phyloP scores from a whole-genome alignment of 2,797 vertebrate species.

The Pyrocephalus nanus region DNA sequence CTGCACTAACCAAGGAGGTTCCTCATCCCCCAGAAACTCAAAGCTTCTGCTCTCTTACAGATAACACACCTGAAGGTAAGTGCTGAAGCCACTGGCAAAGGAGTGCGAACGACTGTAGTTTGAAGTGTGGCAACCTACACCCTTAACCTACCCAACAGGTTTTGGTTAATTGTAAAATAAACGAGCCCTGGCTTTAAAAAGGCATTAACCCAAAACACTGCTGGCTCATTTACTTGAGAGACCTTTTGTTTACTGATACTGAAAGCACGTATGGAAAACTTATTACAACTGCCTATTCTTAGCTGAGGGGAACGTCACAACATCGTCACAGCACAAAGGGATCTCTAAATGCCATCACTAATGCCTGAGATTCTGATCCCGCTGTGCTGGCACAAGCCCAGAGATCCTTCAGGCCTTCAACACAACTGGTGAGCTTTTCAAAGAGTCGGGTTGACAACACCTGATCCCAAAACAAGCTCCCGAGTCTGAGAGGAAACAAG shows the following conservation, averaged over 20 bases:
- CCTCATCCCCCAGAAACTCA: background rate
- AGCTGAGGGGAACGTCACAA: slow-evolving; percentile 34
- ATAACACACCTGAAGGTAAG: background rate
- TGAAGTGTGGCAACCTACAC: background rate
- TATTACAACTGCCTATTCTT: slow-evolving; percentile 48
- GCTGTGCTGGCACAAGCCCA: background rate
- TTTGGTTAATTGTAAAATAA: slow-evolving; percentile 48
- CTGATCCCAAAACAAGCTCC: background rate
- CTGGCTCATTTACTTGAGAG: slow-evolving; percentile 13
- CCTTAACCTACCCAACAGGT: slow-evolving; percentile 14
- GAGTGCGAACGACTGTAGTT: background rate
- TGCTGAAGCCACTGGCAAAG: slow-evolving; percentile 10
- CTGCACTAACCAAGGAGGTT: background rate
- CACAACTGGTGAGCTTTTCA: background rate
- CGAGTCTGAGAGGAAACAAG: background rate
- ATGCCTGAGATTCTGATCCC: background rate
- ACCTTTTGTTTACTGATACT: slow-evolving; percentile 45
- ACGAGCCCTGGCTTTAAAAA: slow-evolving; percentile 2
- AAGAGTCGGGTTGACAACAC: background rate
- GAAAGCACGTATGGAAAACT: slow-evolving; percentile 51
- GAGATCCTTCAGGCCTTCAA: background rate
- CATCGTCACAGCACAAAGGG: slow-evolving; percentile 46
- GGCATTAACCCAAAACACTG: background rate
- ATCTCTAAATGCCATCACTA: slow-evolving; percentile 27
- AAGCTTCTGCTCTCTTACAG: background rate